Base-by-base conservation (phyloP, 2,113 vertebrate genomes). In the Entelurus aequoreus region DNA sequence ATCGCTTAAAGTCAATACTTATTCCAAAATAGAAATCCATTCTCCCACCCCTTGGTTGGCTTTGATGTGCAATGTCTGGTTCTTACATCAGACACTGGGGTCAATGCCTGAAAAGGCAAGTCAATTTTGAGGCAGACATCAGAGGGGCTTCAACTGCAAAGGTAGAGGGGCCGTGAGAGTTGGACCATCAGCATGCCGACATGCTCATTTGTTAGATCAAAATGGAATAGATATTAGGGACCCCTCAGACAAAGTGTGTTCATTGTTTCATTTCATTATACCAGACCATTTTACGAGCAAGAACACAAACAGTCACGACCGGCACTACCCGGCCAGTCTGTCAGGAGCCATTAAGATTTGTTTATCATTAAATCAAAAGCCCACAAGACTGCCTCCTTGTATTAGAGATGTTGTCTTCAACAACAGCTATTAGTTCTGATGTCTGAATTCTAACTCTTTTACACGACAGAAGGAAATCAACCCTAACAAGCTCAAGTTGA, bases 21-120 rank as follows among this genome's bases (percentile, higher is more conserved):
- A 74, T 73, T 82, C 81, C 76, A 80, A 86, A 87, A 85, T 78
- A 85, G 75, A 85, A 87, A 84, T 84, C 83, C 77, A 79, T 83
- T 81, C 81, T 80, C 79, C 84, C 77, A 65, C 77, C 75, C 75
- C 62, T 58, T 50, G 28, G 68, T 72, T 81, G 56, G 63, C 87
- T 91, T 91, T 91, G 90, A 91, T 89, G 89, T 91, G 81, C 80
- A 81, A 79, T 90, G 89, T 90, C 86, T 89, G 78, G 83, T 80
- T 90, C 88, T 88, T 89, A 88, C 89, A 90, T 91, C 90, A 90
- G 86, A 88, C 87, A 78, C 82, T 81, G 81, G 87, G 88, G 89
- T 90, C 89, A 87, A 86, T 86, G 84, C 85, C 87, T 87, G 82
- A 86, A 86, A 88, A 91, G 86, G 87, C 86, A 76, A 89, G 85